Evolutionary conservation across 2,888 invertebrate species (phyloP), one percentile per base, ranked within the genome.

Genomic region (Metalampra italica): DNA sequence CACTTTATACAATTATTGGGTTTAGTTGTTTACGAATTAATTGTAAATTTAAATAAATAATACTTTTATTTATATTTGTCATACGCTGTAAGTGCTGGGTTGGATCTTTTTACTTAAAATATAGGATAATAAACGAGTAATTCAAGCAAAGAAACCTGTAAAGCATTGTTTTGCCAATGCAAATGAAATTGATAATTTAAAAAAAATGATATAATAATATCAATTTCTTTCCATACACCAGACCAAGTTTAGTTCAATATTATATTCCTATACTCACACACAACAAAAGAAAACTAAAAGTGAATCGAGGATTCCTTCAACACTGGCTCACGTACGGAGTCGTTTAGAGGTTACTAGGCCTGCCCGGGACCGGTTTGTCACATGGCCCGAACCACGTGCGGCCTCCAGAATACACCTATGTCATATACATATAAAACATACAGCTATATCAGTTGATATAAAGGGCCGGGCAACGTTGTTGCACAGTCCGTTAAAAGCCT

Each of bases 291-390:
- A 66, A 72, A 68, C 71, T 71, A 71, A 68, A 68, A 68, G 68
- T 57, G 59, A 60, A 57, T 59, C 66, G 69, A 66, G 68, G 75
- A 71, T 78, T 82, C 77, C 75, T 76, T 72, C 69, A 71, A 71
- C 73, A 68, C 62, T 62, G n/a, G 73, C 73, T 71, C 72, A 75
- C 74, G 69, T 67, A 71, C 55, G 53, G 62, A 80, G 83, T 81
- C 83, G 80, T 85, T 87, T 88, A 75, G 88, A 89, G 89, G 89
- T 89, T 89, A 89, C 80, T 89, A 82, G 88, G 89, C 84, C 78
- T 69, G 75, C 59, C 62, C 64, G 57, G 60, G 76, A 89, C 89
- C 88, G 88, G 89, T 89, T 88, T 81, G 74, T 84, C 88, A 88
- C 87, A 89, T 89, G 89, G 84, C 56, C 59, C 56, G 57, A 57